phyloP scores from a whole-genome alignment of 2,888 invertebrate species.

The Caenorhabditis sp. region DNA sequence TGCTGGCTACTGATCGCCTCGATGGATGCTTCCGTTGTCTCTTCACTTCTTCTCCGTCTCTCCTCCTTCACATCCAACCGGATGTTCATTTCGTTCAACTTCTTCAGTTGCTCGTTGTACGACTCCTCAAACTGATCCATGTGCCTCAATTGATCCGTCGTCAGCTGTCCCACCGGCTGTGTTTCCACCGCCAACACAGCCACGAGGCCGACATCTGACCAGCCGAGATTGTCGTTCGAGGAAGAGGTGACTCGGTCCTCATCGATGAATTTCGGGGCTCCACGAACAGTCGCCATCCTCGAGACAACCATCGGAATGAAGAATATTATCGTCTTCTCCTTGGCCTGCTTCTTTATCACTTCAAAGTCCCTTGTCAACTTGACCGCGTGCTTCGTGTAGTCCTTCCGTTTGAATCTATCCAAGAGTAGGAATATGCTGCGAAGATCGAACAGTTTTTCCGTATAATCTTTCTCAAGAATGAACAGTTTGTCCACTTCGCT shows the following conservation, averaged over 20 bases:
- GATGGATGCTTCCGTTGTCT: slow-evolving; percentile 39
- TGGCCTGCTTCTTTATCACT: slow-evolving; percentile 63
- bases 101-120: slow-evolving; percentile 67
- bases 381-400: slow-evolving; percentile 48
- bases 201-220: slow-evolving; percentile 64
- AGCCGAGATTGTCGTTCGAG: slow-evolving; percentile 40
- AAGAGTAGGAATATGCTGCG: slow-evolving; percentile 43
- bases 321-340: slow-evolving; percentile 58
- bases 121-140: slow-evolving; percentile 67
- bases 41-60: slow-evolving; percentile 32
- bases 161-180: slow-evolving; percentile 54
- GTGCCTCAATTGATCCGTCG: slow-evolving; percentile 58
- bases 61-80: slow-evolving; percentile 62
- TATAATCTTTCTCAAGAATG: slow-evolving; percentile 47
- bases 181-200: slow-evolving; percentile 68
- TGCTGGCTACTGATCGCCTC: slow-evolving; percentile 35
- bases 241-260: slow-evolving; percentile 34
- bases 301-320: slow-evolving; percentile 55
- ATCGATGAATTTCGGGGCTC: slow-evolving; percentile 27
- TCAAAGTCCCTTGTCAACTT: slow-evolving; percentile 65
- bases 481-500: slow-evolving; percentile 52
- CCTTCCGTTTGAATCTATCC: slow-evolving; percentile 21
- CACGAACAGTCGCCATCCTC: slow-evolving; percentile 25
- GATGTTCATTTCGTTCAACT: slow-evolving; percentile 72
- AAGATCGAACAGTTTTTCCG: slow-evolving; percentile 32